Evolutionary conservation across 2,888 invertebrate species (phyloP).

Genomic region (Acleris literana): DNA sequence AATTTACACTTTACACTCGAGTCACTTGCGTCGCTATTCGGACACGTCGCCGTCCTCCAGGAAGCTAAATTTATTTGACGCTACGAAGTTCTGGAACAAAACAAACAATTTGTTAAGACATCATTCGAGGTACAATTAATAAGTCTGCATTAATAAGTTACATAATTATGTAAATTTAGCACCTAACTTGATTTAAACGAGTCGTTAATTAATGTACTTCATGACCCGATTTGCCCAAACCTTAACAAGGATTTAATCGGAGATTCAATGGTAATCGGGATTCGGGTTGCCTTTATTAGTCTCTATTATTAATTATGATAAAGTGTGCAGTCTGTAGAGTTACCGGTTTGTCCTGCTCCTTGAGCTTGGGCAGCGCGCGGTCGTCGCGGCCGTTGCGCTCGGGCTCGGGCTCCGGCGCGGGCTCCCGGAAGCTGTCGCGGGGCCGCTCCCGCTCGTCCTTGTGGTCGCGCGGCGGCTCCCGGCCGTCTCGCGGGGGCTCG

Average conservation of each 20-base stretch:
- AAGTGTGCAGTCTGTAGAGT: conserved; percentile 44
- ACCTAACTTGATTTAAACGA: too few relatives aligned
- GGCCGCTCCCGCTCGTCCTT: conserved; percentile 44
- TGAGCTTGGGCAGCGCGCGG: conserved; percentile 87
- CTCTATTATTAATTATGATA: too few relatives aligned
- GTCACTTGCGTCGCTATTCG: conserved; percentile 69
- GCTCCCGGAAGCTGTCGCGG: conserved; percentile 35
- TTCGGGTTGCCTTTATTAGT: too few relatives aligned
- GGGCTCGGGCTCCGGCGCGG: conserved; percentile 24
- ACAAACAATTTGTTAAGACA: conserved; percentile 32
- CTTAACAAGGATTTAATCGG: too few relatives aligned
- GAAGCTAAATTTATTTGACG: conserved; percentile 90
- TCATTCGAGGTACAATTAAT: too few relatives aligned
- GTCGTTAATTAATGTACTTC: too few relatives aligned
- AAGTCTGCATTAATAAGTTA: too few relatives aligned
- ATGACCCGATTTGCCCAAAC: too few relatives aligned
- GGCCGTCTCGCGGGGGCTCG: conserved; percentile 44
- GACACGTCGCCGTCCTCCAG: conserved; percentile 86
- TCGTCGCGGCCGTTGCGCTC: conserved; percentile 64
- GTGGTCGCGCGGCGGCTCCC: conserved; percentile 50
- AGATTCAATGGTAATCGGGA: too few relatives aligned
- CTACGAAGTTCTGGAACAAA: conserved; percentile 87
- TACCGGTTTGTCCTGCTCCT: conserved; percentile 89
- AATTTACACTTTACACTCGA: conserved; percentile 80
- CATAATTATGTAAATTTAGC: too few relatives aligned